A percentile compares a stretch with the other conserved stretches of the same genome.
Evolutionary conservation across 2,797 vertebrate genomes (phyloP).

Genomic region (Capromys pilorides): DNA sequence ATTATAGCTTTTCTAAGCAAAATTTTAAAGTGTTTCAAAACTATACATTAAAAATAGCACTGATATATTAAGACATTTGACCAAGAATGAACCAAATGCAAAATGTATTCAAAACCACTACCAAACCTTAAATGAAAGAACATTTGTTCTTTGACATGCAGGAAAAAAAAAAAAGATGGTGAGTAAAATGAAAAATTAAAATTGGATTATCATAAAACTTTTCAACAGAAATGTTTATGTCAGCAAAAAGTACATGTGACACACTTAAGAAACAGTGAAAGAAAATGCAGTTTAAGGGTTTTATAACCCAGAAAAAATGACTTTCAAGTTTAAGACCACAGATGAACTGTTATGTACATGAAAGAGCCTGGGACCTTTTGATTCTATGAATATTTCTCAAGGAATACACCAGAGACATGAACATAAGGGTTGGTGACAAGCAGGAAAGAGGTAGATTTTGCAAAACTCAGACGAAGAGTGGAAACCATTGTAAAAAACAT

Average conservation of each 20-base stretch:
- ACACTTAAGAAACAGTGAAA: neutral
- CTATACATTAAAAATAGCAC: neutral
- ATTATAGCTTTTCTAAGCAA: neutral
- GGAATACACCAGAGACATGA: neutral
- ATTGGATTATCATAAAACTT: neutral
- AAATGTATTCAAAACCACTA: neutral
- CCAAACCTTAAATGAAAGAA: neutral
- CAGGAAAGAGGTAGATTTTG: neutral
- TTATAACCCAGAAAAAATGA: neutral
- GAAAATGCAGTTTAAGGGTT: neutral
- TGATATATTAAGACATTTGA: neutral
- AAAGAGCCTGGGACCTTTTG: neutral
- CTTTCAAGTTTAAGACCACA: neutral
- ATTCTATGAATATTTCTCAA: neutral
- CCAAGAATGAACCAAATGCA: neutral
- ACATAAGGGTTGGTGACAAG: neutral
- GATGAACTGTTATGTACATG: neutral
- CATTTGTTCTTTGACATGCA: neutral
- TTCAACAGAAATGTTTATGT: neutral
- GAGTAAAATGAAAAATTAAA: neutral
- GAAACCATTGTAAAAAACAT: neutral
- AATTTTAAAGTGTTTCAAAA: neutral
- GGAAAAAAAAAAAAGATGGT: neutral
- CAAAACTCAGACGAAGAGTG: neutral
- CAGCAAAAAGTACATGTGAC: neutral